phyloP scores from a whole-genome alignment of 2,888 invertebrate genomes.

The Caenorhabditis becei region DNA sequence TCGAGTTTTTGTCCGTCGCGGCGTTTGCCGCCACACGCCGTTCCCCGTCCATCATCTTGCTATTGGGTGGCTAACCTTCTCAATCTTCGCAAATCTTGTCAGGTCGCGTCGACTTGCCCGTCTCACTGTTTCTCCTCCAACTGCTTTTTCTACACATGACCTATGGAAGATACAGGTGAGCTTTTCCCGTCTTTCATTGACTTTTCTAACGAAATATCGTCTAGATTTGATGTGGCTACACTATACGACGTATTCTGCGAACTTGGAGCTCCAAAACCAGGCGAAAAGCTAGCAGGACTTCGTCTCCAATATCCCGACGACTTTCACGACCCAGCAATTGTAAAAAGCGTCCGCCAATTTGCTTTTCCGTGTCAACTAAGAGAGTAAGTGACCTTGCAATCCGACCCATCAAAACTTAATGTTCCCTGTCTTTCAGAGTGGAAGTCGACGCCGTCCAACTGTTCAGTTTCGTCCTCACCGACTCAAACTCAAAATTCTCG shows the following conservation, averaged over 20 bases:
- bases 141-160: constrained; percentile 40
- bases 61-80: constrained; percentile 28
- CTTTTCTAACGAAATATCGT: constrained; percentile 1
- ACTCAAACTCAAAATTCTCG: constrained; percentile 94
- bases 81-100: constrained; percentile 1
- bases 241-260: constrained; percentile 79
- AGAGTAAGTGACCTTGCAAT: constrained; percentile 49
- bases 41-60: constrained; percentile 12
- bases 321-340: constrained; percentile 76
- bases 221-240: constrained; percentile 73
- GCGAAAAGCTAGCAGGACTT: constrained; percentile 49
- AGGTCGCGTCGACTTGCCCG: constrained; percentile 26
- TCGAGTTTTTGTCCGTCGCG: neutral
- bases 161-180: constrained; percentile 58
- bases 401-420: neutral
- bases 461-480: constrained; percentile 97
- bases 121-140: neutral
- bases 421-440: constrained; percentile 52
- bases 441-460: constrained; percentile 88
- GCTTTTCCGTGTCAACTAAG: constrained; percentile 78
- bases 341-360: constrained; percentile 80
- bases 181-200: neutral
- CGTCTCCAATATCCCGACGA: constrained; percentile 80
- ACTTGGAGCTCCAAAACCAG: constrained; percentile 60
- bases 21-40: constrained; percentile 9